Evolutionary conservation across 2,797 vertebrate species (phyloP).

Genomic region (Syndactyla subalaris): DNA sequence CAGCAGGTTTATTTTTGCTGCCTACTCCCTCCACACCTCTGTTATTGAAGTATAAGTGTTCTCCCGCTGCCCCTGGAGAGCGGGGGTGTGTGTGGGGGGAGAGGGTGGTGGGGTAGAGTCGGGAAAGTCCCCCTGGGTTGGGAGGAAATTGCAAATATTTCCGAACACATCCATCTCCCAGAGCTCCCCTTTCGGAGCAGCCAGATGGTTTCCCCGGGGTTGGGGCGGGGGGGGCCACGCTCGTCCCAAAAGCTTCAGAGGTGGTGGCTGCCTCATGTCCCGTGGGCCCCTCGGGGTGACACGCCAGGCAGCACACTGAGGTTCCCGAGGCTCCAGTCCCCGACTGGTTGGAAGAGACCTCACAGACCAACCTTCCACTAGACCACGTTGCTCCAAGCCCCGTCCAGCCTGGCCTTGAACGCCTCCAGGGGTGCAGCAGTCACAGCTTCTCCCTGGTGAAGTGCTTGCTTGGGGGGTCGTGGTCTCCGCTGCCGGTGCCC

Average conservation of each 20-base stretch:
- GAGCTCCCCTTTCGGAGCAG: neutral
- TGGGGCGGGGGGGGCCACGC: too few relatives aligned
- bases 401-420: too few relatives aligned
- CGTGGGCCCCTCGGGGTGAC: accelerated
- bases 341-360: neutral
- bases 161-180: neutral
- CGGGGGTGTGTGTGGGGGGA: neutral
- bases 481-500: neutral
- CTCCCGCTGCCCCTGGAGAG: neutral
- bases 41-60: neutral
- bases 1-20: neutral
- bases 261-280: accelerated
- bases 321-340: neutral
- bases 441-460: accelerated
- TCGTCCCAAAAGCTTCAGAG: neutral
- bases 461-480: neutral
- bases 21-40: neutral
- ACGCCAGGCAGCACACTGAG: neutral
- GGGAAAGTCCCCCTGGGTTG: neutral
- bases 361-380: neutral
- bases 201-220: neutral
- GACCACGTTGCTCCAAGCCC: neutral
- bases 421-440: neutral
- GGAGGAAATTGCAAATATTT: conserved; percentile 61
- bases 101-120: neutral